Evolutionary conservation across 2,113 vertebrate species (phyloP).

Genomic region (Leptobrachium ailaonicum): DNA sequence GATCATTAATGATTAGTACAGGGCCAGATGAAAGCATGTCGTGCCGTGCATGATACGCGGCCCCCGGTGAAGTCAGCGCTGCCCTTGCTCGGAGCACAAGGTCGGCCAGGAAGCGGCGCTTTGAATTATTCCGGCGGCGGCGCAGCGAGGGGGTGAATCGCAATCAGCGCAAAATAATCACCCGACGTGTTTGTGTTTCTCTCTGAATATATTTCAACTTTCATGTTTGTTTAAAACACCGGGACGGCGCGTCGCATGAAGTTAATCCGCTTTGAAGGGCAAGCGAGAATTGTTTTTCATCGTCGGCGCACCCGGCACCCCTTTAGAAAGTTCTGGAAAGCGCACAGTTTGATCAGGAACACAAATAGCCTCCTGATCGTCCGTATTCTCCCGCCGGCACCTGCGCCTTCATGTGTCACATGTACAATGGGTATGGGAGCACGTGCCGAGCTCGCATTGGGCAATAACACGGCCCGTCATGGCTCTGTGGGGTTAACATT

Average conservation of each 20-base stretch:
- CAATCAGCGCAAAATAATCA: constrained; percentile 41
- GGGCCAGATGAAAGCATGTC: too few relatives aligned
- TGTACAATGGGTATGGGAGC: too few relatives aligned
- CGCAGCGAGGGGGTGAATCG: not conserved
- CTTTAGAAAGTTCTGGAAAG: constrained; percentile 57
- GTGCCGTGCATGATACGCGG: too few relatives aligned
- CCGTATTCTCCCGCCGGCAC: too few relatives aligned
- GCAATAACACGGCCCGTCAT: too few relatives aligned
- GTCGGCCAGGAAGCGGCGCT: not conserved
- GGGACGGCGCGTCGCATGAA: constrained; percentile 62
- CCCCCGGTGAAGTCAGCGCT: not conserved
- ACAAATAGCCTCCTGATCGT: too few relatives aligned
- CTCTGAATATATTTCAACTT: constrained; percentile 54
- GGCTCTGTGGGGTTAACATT: constrained; percentile 48
- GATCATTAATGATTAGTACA: too few relatives aligned
- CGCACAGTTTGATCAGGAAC: too few relatives aligned
- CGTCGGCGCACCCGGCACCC: constrained; percentile 59
- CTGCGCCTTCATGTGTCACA: too few relatives aligned
- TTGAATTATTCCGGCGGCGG: not conserved
- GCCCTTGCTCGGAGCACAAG: not conserved
- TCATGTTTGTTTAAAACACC: constrained; percentile 57
- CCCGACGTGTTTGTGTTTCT: not conserved
- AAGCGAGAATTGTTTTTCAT: constrained; percentile 52
- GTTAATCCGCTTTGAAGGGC: constrained; percentile 62
- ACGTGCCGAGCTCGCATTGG: too few relatives aligned